Evolutionary conservation across 2,888 invertebrate species (phyloP), one percentile per base, ranked within the genome.

Genomic region (Habrosyne pyritoides): DNA sequence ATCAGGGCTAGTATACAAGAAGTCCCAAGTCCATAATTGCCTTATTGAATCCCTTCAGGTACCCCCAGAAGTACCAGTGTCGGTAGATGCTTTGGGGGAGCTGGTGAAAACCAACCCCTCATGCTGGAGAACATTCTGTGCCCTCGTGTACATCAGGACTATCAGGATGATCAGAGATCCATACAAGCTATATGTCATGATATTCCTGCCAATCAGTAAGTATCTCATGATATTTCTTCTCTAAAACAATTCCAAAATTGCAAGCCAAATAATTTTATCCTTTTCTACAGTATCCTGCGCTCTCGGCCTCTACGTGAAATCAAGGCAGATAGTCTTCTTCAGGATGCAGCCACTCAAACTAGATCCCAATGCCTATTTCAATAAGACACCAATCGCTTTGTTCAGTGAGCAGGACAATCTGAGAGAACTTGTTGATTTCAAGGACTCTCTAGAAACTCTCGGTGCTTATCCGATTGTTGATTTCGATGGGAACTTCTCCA

Each of bases 101-200:
- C 89, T 94, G 56, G 94, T 95, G 64, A 94, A 94, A 77, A 94
- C 95, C 7, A 91, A 90, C 61, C 95, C 95, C 1, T 94, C 93
- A 28, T 92, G 92, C 61, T 91, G 93, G 81, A 93, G 95, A 73
- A 95, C 94, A 0, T 91, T 96, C 59, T 93, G 94, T 56, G 96
- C 96, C 0, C 92, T 96, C 69, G 89, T 96, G 50, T 93, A 94
- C 78, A 87, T 96, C 63, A 86, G 96, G 55, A 90, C 94, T 0
- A 87, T 95, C 47, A 87, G 96, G 57, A 93, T 96, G 87, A 91
- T 95, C 61, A 88, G 96, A 26, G 96, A 95, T 71, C 93, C 95
- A 0, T 95, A 96, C 83, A 94, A 96, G 73, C 86, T 96, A 1
- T 96, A 96, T 71, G 95, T 96, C 69, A 95, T 96, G 93, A 94